phyloP scores from a whole-genome alignment of 92 coral and sea anemone species.

The Blastomussa wellsi region DNA sequence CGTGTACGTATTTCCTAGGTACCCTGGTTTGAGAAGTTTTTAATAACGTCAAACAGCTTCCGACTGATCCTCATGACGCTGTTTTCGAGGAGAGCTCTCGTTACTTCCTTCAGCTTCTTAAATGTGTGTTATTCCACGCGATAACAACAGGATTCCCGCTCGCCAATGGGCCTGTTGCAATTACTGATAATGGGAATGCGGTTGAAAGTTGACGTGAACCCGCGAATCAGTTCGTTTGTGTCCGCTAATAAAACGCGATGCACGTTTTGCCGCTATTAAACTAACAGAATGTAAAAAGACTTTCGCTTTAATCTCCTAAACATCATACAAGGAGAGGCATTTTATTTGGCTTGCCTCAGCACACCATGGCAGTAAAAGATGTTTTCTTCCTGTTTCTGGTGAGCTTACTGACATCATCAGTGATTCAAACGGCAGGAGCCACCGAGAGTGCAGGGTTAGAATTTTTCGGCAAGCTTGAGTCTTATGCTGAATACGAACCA shows the following conservation, averaged over 20 bases:
- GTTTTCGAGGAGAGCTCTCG: constrained; percentile 5
- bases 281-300: background rate
- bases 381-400: background rate
- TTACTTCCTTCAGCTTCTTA: background rate
- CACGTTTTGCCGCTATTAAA: constrained; percentile 14
- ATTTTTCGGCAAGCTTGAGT: constrained; percentile 6
- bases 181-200: constrained; percentile 30
- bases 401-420: background rate
- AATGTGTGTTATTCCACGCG: background rate
- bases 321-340: background rate
- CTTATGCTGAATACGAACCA: constrained; percentile 56
- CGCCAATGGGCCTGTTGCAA: constrained; percentile 25
- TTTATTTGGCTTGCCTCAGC: constrained; percentile 8
- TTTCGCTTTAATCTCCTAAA: background rate
- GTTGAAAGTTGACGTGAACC: constrained; percentile 11
- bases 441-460: constrained; percentile 3
- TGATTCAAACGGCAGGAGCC: background rate
- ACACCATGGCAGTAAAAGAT: constrained; percentile 13
- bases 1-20: background rate
- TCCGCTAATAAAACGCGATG: constrained; percentile 34
- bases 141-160: constrained; percentile 11
- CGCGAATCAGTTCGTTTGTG: constrained; percentile 34
- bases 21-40: background rate
- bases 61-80: constrained; percentile 8
- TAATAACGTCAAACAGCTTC: background rate